Percentiles rank a stretch among this genome's conserved stretches.
Evolutionary conservation across 2,113 vertebrate genomes (phyloP).

Genomic region (Pachypanchax playfairii): DNA sequence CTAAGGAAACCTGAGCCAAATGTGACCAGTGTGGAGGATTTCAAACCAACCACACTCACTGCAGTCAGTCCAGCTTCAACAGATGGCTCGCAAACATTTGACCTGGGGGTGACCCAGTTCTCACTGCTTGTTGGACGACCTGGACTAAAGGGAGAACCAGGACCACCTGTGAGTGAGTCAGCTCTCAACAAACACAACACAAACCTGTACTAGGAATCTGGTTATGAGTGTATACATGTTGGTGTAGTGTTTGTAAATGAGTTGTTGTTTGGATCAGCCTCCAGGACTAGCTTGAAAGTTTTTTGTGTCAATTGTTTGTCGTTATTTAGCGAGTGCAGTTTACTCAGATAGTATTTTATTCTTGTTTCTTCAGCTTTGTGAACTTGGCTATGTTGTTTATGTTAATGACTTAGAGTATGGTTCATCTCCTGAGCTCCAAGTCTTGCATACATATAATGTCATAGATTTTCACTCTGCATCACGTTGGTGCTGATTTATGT

Average conservation of each 20-base stretch:
- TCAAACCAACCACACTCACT: constrained; percentile 60
- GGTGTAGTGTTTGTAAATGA: constrained; percentile 7
- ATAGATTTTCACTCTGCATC: neutral
- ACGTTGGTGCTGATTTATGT: constrained; percentile 36
- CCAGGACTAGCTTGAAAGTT: constrained; percentile 7
- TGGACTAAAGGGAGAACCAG: constrained; percentile 90
- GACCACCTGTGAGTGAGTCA: constrained; percentile 83
- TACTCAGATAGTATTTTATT: constrained; percentile 7
- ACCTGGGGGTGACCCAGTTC: constrained; percentile 83
- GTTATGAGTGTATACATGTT: neutral
- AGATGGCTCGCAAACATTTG: constrained; percentile 83
- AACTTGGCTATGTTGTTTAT: too few species aligned
- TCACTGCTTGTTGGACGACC: constrained; percentile 83
- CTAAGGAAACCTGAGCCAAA: constrained; percentile 66
- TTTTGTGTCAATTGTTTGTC: constrained; percentile 13
- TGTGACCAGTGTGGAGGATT: constrained; percentile 49
- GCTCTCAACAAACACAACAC: constrained; percentile 27
- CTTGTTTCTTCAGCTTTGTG: constrained; percentile 44
- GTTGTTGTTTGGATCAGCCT: neutral
- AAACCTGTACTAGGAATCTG: constrained; percentile 11
- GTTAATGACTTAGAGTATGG: too few species aligned
- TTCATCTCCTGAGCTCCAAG: constrained; percentile 1
- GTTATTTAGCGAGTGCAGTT: constrained; percentile 7
- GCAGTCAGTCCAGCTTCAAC: constrained; percentile 78
- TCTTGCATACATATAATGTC: constrained; percentile 1